These are phyloP conservation scores for Malachius bipustulatus DNA, from an alignment of 2,888 invertebrate genomes.

Conservation along the genomic window DNA sequence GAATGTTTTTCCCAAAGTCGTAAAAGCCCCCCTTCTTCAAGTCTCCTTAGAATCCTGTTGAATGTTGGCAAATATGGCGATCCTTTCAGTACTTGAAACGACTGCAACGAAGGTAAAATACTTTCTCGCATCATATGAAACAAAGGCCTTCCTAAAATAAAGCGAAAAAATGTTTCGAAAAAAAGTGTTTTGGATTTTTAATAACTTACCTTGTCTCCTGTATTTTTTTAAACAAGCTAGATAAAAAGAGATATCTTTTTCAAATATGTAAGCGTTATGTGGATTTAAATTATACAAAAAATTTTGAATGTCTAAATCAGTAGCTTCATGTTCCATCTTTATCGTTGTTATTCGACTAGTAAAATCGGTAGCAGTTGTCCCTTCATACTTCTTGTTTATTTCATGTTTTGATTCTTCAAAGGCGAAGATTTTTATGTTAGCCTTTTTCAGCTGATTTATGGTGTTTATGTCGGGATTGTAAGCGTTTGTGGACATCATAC, in stretches of 20 bases:
- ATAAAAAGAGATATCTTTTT: neutral
- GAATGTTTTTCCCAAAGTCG: constrained; percentile 4
- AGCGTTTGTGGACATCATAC: neutral
- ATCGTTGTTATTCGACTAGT: neutral
- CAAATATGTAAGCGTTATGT: neutral
- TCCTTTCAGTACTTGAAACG: constrained; percentile 10
- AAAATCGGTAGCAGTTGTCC: neutral
- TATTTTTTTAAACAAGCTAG: neutral
- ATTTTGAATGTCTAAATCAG: neutral
- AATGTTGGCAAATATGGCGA: constrained; percentile 10
- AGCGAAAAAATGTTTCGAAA: constrained; percentile 1
- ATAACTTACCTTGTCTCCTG: neutral
- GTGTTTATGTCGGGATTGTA: neutral
- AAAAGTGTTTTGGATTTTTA: neutral
- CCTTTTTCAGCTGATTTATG: neutral
- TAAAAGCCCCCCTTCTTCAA: constrained; percentile 12
- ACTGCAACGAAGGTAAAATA: constrained; percentile 10
- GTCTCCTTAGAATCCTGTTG: constrained; percentile 10
- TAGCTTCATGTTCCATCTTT: neutral
- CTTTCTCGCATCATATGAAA: constrained; percentile 13
- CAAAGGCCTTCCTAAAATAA: constrained; percentile 12
- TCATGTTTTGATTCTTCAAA: neutral
- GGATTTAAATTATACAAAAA: neutral
- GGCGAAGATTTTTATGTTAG: neutral
- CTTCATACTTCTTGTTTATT: neutral